These are phyloP conservation scores for Ficedula albicollis DNA, from an alignment of 2,797 vertebrate genomes.

Conservation along the genomic window DNA sequence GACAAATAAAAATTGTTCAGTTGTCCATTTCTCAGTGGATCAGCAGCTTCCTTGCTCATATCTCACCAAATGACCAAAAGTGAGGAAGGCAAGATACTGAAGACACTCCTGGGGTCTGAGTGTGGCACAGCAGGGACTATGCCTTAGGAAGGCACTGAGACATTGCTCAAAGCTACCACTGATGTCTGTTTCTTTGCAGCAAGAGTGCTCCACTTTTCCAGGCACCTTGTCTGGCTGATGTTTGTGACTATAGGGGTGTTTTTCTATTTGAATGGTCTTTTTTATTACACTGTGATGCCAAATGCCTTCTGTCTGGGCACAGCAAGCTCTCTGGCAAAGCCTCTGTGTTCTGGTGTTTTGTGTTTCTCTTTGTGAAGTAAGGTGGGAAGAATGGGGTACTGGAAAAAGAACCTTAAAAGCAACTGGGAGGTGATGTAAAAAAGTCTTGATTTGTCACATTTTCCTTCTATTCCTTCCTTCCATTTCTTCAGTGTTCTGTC, in stretches of 20 bases:
- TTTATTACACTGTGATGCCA: fast-evolving
- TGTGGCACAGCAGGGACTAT: fast-evolving
- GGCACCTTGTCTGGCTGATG: not conserved
- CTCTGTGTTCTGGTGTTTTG: not conserved
- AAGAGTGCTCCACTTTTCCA: not conserved
- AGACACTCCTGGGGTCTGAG: fast-evolving
- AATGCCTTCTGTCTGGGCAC: not conserved
- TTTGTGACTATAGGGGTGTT: not conserved
- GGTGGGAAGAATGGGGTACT: not conserved
- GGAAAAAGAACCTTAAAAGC: not conserved
- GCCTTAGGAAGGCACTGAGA: not conserved
- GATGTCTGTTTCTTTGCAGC: not conserved
- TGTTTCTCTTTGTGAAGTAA: not conserved
- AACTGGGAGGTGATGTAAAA: not conserved
- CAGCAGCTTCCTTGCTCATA: not conserved
- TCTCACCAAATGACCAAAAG: not conserved
- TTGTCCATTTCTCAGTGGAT: not conserved
- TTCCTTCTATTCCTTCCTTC: not conserved
- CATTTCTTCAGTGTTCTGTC: not conserved
- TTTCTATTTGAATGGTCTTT: not conserved
- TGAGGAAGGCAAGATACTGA: not conserved
- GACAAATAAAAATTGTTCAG: not conserved
- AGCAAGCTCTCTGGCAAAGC: not conserved
- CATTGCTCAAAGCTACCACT: not conserved
- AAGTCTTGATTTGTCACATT: not conserved